Evolutionary conservation across 2,113 vertebrate species (phyloP).

Genomic region (Himantopus leucocephalus): DNA sequence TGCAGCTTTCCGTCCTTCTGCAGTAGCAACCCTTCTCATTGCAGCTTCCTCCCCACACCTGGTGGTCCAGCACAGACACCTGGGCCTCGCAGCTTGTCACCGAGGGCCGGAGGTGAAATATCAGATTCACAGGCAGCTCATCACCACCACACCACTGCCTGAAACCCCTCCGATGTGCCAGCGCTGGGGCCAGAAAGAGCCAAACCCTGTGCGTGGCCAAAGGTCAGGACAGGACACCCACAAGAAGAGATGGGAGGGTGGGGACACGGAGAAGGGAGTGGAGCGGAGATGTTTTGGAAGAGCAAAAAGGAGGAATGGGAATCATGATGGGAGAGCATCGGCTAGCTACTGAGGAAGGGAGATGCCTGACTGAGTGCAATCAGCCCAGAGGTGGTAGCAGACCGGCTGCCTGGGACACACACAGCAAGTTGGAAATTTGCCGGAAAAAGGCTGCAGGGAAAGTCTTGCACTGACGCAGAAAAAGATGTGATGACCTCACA

Average conservation of each 20-base stretch:
- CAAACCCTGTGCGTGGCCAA: neutral
- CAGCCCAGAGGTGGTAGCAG: neutral
- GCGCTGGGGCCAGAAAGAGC: neutral
- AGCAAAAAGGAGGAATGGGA: neutral
- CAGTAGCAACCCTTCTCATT: neutral
- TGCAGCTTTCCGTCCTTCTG: neutral
- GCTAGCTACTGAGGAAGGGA: neutral
- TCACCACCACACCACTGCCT: no score
- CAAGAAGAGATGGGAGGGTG: neutral
- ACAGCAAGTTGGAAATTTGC: neutral
- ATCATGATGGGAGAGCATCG: neutral
- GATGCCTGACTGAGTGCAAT: rapidly evolving
- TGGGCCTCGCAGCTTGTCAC: rapidly evolving
- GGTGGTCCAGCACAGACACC: neutral
- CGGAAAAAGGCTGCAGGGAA: neutral
- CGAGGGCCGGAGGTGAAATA: rapidly evolving
- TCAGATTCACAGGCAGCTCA: neutral
- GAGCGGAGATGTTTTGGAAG: neutral
- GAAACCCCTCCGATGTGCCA: neutral
- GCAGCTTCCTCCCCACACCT: rapidly evolving
- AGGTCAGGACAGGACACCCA: neutral
- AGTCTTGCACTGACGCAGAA: neutral
- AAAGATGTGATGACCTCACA: neutral
- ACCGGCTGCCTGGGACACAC: rapidly evolving
- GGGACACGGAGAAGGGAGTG: neutral